phyloP scores from a whole-genome alignment of 2,888 invertebrate genomes.

The Lysandra coridon region DNA sequence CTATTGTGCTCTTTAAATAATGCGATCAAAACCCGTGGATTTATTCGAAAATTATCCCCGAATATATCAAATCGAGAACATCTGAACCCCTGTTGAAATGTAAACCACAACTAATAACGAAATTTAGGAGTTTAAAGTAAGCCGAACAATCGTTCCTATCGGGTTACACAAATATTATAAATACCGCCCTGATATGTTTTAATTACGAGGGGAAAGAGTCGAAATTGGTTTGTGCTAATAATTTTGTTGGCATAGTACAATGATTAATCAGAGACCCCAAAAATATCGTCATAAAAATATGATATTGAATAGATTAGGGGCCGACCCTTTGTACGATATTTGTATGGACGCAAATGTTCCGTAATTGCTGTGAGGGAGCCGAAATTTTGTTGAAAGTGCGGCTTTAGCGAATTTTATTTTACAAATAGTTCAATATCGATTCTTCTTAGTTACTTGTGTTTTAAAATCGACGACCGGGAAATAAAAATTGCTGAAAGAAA shows the following conservation, averaged over 20 bases:
- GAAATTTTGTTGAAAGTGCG: slow-evolving; percentile 29
- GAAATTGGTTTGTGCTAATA: slow-evolving; percentile 11
- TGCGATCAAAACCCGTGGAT: not conserved
- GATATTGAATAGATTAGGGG: slow-evolving; percentile 51
- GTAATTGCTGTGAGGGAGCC: slow-evolving; percentile 35
- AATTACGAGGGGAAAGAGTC: slow-evolving; percentile 29
- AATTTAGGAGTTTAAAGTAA: slow-evolving; percentile 43
- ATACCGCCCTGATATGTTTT: not conserved
- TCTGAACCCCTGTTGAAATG: slow-evolving; percentile 38
- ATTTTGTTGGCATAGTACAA: slow-evolving; percentile 41
- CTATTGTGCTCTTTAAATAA: not conserved
- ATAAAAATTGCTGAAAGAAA: no score
- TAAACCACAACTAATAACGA: slow-evolving; percentile 39
- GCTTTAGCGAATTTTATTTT: slow-evolving; percentile 14
- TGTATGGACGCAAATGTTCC: slow-evolving; percentile 37
- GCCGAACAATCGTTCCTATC: slow-evolving; percentile 44
- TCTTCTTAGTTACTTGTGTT: not conserved
- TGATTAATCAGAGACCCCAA: slow-evolving; percentile 47
- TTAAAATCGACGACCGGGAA: not conserved
- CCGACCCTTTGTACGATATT: slow-evolving; percentile 37
- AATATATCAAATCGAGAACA: slow-evolving; percentile 33
- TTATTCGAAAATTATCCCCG: not conserved
- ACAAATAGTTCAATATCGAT: not conserved
- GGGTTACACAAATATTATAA: slow-evolving; percentile 37
- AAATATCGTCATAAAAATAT: slow-evolving; percentile 54